These are phyloP conservation scores for Meganola albula DNA, from an alignment of 2,888 invertebrate species.

Conservation along the genomic window DNA sequence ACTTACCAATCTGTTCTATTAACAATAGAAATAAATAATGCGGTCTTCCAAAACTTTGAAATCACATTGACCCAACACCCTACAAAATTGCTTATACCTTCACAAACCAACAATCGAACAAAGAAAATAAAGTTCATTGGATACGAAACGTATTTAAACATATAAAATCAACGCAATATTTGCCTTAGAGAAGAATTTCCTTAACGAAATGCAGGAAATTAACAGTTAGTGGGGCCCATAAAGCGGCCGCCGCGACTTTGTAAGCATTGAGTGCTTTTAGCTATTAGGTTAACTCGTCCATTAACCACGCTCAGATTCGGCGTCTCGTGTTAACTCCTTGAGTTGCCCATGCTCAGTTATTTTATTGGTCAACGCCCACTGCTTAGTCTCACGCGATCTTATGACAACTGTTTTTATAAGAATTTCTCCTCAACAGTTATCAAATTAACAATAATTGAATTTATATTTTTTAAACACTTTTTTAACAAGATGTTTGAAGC, in stretches of 20 bases:
- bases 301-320: constrained; percentile 61
- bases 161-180: constrained; percentile 51
- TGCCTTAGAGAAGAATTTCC: constrained; percentile 61
- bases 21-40: too few species aligned
- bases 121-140: constrained; percentile 41
- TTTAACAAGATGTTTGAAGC: too few species aligned
- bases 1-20: too few species aligned
- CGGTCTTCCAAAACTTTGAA: constrained; percentile 29
- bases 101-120: constrained; percentile 42
- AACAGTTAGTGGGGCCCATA: constrained; percentile 70
- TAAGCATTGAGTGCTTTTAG: constrained; percentile 75
- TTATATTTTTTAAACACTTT: too few species aligned
- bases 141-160: constrained; percentile 44
- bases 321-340: constrained; percentile 56
- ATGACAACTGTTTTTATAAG: too few species aligned
- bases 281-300: constrained; percentile 74
- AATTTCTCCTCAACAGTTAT: too few species aligned
- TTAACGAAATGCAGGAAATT: constrained; percentile 68
- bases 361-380: constrained; percentile 31
- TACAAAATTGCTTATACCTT: too few species aligned
- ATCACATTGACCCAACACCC: too few species aligned
- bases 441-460: too few species aligned
- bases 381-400: constrained; percentile 24
- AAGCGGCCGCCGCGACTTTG: constrained; percentile 68
- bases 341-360: constrained; percentile 37